A percentile compares a stretch with the other conserved stretches of the same genome.
These are phyloP conservation scores for Abrostola tripartita DNA, from an alignment of 2,888 invertebrate genomes.

Conservation along the genomic window DNA sequence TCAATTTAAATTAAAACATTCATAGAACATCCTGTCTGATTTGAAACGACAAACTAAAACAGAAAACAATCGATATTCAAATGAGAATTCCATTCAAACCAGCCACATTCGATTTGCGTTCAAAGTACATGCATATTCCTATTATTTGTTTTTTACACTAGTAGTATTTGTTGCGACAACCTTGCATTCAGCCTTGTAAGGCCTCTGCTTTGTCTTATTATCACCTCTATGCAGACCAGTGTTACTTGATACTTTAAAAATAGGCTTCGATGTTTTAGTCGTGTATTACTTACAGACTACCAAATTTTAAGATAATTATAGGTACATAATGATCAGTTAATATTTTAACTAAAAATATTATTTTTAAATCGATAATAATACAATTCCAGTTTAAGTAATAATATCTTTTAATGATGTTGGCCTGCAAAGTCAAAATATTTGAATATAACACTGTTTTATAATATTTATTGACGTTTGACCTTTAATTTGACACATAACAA, in stretches of 20 bases:
- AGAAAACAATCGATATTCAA: slow-evolving; percentile 29
- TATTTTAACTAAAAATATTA: too few species aligned
- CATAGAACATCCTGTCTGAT: background rate
- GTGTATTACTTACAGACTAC: too few species aligned
- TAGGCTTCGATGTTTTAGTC: background rate
- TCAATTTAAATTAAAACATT: background rate
- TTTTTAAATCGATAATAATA: too few species aligned
- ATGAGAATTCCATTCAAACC: slow-evolving; percentile 30
- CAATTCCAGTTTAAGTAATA: too few species aligned
- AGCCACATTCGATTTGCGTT: slow-evolving; percentile 24
- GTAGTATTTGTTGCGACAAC: slow-evolving; percentile 65
- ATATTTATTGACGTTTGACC: slow-evolving; percentile 25
- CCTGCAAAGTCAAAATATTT: background rate
- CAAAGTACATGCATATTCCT: slow-evolving; percentile 44
- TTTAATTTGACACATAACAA: slow-evolving; percentile 9
- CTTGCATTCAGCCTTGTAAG: slow-evolving; percentile 81
- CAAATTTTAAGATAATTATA: too few species aligned
- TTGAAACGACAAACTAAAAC: slow-evolving; percentile 4
- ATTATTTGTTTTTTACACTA: slow-evolving; percentile 56
- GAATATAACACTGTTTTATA: background rate
- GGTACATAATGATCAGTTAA: too few species aligned
- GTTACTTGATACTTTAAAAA: slow-evolving; percentile 72
- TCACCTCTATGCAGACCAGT: slow-evolving; percentile 58
- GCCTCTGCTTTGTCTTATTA: slow-evolving; percentile 80
- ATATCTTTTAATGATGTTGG: background rate